Base-by-base conservation (phyloP, 2,888 invertebrate genomes). In the Matsumyia berberina region DNA sequence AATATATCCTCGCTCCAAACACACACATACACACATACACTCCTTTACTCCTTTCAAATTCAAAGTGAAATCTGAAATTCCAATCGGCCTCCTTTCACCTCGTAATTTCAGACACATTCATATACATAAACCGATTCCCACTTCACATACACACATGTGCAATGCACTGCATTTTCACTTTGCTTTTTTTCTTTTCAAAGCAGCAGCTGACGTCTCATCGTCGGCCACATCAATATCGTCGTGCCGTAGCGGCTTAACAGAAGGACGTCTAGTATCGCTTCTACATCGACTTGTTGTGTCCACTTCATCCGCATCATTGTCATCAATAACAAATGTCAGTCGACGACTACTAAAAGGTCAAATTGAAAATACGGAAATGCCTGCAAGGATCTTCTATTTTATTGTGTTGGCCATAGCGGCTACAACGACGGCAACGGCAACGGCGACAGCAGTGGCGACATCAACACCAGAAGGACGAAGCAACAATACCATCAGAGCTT, bases 241-340 rank as follows among this genome's bases (percentile, higher is more conserved):
- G 19, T 31, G 73, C 37, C 64, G 79, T 53, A 69, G 49, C 69
- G 79, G 69, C 79, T 74, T 85, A 69, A 74, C 74, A 85, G 67
- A 62, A 70, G 79, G 74, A 85, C 80, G 70, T 58, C 74, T 85
- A 64, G 70, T 74, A 58, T 64, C 85, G 46, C 69, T 69, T 55
- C 85, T 85, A 39, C 74, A 85, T 80, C 64, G 80, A 80, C 58
- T 85, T 70, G 80, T 76, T 70, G 85, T 85, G 74, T 85, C 85
- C 80, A 81, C 85, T 83, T 87, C 86, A 83, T 87, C 87, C 46
- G 87, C 86, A 78, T 86, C 87, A 76, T 87, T 87, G 82, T 87
- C 87, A 87, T 87, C 87, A 86, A 87, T 87, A 87, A 87, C 86
- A 86, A 80, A 81, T 80, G 87, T 86, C 87, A 81, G 86, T 69